Percentiles rank a stretch among this genome's conserved stretches.
Evolutionary conservation across 2,888 invertebrate genomes (phyloP).

Genomic region (Gortyna flavago): DNA sequence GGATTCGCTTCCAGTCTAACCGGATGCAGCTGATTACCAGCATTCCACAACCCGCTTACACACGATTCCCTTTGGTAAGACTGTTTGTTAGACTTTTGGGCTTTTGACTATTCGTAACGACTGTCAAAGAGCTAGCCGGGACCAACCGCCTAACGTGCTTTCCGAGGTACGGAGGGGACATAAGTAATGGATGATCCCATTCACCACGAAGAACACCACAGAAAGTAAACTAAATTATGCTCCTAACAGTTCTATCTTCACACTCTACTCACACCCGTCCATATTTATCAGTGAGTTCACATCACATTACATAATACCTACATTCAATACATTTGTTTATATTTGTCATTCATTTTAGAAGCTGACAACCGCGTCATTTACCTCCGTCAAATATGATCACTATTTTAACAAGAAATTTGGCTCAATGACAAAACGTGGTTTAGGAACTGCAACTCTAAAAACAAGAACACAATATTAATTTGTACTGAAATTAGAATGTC

Average conservation of each 20-base stretch:
- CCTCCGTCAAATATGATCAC: constrained; percentile 25
- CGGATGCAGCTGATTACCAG: no score
- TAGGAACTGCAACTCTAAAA: constrained; percentile 10
- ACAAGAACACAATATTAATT: background rate
- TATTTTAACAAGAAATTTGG: constrained; percentile 6
- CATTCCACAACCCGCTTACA: no score
- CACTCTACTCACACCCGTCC: constrained; percentile 7
- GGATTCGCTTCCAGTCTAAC: no score
- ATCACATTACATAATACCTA: constrained; percentile 31
- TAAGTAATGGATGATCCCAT: no score
- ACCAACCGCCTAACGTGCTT: no score
- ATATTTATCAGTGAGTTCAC: constrained; percentile 55
- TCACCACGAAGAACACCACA: background rate
- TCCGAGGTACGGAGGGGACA: no score
- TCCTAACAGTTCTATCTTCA: constrained; percentile 25
- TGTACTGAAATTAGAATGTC: background rate
- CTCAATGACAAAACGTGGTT: background rate
- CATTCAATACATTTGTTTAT: constrained; percentile 32
- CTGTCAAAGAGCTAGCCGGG: no score
- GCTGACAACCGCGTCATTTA: constrained; percentile 32
- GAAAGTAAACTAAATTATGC: background rate
- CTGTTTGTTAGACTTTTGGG: no score
- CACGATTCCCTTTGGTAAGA: no score
- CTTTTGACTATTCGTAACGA: no score
- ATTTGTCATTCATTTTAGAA: constrained; percentile 46